Conservation (phyloP, 2,888 invertebrate species). For the Erynnis tages region DNA sequence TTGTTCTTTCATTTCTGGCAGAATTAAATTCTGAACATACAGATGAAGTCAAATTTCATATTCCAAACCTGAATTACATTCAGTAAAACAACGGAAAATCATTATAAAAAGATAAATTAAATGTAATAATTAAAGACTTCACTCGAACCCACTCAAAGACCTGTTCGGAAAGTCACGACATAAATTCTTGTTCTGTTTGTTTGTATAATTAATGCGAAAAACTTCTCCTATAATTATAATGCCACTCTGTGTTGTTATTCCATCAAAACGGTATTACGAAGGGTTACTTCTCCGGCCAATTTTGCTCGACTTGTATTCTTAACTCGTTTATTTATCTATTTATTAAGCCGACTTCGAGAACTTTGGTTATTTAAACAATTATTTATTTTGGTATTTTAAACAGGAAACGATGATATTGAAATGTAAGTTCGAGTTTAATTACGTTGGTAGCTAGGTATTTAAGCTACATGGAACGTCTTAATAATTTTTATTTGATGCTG, state of each 20-base stretch:
- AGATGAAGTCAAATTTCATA: too few species aligned
- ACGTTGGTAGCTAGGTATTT: too few species aligned
- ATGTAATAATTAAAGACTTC: slow-evolving; percentile 18
- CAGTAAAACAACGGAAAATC: neutral
- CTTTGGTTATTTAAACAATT: too few species aligned
- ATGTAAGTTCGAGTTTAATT: too few species aligned
- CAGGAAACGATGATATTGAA: neutral
- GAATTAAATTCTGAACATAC: too few species aligned
- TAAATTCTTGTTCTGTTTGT: slow-evolving; percentile 69
- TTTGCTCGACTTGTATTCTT: slow-evolving; percentile 34
- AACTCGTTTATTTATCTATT: slow-evolving; percentile 26
- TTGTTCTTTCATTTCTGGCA: too few species aligned
- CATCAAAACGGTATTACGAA: slow-evolving; percentile 51
- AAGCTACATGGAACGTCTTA: too few species aligned
- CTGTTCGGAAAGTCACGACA: slow-evolving; percentile 54
- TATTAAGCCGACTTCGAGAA: slow-evolving; percentile 25
- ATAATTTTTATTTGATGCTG: too few species aligned
- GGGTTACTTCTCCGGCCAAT: slow-evolving; percentile 38
- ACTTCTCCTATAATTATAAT: slow-evolving; percentile 67
- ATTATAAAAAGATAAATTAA: slow-evolving; percentile 24
- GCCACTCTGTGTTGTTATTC: slow-evolving; percentile 58
- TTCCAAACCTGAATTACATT: neutral
- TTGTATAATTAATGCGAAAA: slow-evolving; percentile 73
- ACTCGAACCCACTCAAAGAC: slow-evolving; percentile 16
- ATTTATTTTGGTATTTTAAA: too few species aligned